Percentiles rank a stretch among this genome's conserved stretches.
Conservation (phyloP, 2,888 invertebrate genomes). For the Folsomia candida region DNA sequence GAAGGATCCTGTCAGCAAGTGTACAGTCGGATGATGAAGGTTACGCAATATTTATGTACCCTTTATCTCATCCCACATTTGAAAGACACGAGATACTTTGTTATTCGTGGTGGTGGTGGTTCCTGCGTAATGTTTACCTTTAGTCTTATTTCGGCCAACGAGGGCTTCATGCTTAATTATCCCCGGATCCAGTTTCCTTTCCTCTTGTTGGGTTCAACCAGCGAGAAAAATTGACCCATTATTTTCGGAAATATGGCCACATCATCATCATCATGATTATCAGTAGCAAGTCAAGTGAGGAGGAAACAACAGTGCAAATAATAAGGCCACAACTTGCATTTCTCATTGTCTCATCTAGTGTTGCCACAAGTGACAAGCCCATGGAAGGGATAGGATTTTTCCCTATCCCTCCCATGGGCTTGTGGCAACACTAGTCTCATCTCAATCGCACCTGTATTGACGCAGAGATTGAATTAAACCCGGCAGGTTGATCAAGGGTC, state of each 20-base stretch:
- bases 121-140: background rate
- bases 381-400: too few species aligned
- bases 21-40: conserved; percentile 12
- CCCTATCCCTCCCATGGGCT: too few species aligned
- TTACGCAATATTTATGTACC: background rate
- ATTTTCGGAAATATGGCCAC: background rate
- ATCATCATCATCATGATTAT: too few species aligned
- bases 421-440: too few species aligned
- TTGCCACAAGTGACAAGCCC: too few species aligned
- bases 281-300: too few species aligned
- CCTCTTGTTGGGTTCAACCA: background rate
- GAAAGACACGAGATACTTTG: background rate
- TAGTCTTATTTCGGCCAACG: conserved; percentile 9
- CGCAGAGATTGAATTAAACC: background rate
- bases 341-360: too few species aligned
- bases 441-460: conserved; percentile 27
- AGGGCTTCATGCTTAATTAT: conserved; percentile 46
- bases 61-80: background rate
- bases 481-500: background rate
- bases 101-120: background rate
- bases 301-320: too few species aligned
- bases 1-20: conserved; percentile 16
- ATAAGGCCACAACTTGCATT: too few species aligned
- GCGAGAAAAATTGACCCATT: conserved; percentile 1
- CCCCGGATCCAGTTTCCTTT: conserved; percentile 37